A percentile compares a stretch with the other conserved stretches of the same genome.
These are phyloP conservation scores for Ischnus inquisitorius DNA, from an alignment of 2,888 invertebrate species.

Conservation along the genomic window DNA sequence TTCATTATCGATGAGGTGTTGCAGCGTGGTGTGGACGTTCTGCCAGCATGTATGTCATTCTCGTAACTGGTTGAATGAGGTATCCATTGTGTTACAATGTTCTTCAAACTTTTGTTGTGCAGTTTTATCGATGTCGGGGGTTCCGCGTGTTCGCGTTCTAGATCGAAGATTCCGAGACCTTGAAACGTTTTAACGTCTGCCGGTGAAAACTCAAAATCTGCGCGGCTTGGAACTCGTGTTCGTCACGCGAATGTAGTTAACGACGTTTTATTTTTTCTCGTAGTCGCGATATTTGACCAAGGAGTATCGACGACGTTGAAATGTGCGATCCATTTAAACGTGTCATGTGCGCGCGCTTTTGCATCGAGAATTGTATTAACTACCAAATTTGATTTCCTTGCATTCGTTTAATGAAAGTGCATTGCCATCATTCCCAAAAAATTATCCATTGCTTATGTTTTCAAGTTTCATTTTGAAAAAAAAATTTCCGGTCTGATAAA, in stretches of 20 bases:
- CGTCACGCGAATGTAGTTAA: background rate
- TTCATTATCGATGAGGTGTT: slow-evolving; percentile 20
- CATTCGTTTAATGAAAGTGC: background rate
- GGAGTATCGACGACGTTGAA: background rate
- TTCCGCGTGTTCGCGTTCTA: too few species aligned
- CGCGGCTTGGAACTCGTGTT: background rate
- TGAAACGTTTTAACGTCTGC: background rate
- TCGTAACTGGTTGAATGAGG: slow-evolving; percentile 16
- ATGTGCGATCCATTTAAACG: too few species aligned
- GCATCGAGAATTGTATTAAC: too few species aligned
- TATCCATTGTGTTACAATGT: background rate
- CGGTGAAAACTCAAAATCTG: background rate
- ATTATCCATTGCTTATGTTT: background rate
- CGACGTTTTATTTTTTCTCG: background rate
- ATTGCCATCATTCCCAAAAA: background rate
- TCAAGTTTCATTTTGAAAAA: background rate
- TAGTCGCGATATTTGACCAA: background rate
- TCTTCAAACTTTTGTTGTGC: background rate
- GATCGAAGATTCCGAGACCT: background rate
- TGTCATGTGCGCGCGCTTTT: background rate
- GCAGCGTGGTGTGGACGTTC: slow-evolving; percentile 10
- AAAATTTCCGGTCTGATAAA: background rate
- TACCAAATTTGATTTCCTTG: too few species aligned
- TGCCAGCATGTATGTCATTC: slow-evolving; percentile 1
- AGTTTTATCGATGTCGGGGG: background rate